Percentiles rank a stretch among this genome's conserved stretches.
Evolutionary conservation across 1,140 invertebrate species (phyloP).

Genomic region (Scaptomyza graminum): DNA sequence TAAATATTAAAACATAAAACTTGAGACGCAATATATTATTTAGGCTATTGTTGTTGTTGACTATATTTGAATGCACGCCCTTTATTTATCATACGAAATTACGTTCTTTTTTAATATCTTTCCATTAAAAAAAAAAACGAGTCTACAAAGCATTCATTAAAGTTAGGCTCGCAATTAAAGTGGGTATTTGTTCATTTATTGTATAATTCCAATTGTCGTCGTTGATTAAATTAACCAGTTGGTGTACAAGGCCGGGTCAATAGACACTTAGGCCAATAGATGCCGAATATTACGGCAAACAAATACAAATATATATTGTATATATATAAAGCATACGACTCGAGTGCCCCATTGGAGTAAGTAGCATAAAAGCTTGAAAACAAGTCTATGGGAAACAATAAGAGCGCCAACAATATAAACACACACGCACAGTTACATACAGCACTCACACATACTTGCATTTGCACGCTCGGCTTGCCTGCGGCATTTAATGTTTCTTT

Average conservation of each 20-base stretch:
- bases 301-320: background rate
- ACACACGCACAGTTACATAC: too few species aligned
- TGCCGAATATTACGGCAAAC: slow-evolving; percentile 13
- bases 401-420: slow-evolving; percentile 7
- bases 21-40: slow-evolving; percentile 62
- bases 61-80: slow-evolving; percentile 8
- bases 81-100: slow-evolving; percentile 56
- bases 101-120: slow-evolving; percentile 58
- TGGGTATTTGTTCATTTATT: background rate
- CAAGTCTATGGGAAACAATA: slow-evolving; percentile 23
- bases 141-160: slow-evolving; percentile 62
- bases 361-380: slow-evolving; percentile 24
- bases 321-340: slow-evolving; percentile 29
- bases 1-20: slow-evolving; percentile 81
- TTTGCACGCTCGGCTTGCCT: slow-evolving; percentile 50
- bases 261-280: slow-evolving; percentile 13
- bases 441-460: slow-evolving; percentile 13
- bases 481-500: slow-evolving; percentile 79
- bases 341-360: slow-evolving; percentile 2
- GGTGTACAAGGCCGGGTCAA: slow-evolving; percentile 12
- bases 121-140: slow-evolving; percentile 55
- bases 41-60: slow-evolving; percentile 40
- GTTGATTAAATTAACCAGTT: slow-evolving; percentile 69
- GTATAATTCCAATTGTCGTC: slow-evolving; percentile 64
- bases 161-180: slow-evolving; percentile 27